A percentile compares a stretch with the other conserved stretches of the same genome.
These are phyloP conservation scores for Balearica regulorum DNA, from an alignment of 2,797 vertebrate genomes.

Conservation along the genomic window DNA sequence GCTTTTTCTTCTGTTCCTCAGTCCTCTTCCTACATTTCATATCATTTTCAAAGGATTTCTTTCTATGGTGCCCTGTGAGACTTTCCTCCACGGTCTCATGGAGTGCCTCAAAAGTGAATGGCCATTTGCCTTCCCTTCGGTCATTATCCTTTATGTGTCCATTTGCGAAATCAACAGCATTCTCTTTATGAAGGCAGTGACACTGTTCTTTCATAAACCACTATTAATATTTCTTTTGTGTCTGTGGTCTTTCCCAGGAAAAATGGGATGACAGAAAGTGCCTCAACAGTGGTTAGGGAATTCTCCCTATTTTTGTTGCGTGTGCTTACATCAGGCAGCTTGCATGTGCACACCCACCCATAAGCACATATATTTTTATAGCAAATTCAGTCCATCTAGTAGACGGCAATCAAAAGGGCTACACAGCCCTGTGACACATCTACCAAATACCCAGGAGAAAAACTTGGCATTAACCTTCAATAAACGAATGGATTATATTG, in stretches of 20 bases:
- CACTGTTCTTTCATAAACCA: constrained; percentile 14
- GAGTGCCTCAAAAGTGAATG: not conserved
- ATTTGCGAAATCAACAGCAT: constrained; percentile 23
- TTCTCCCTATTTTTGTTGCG: not conserved
- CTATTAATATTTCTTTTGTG: not conserved
- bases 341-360: not conserved
- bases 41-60: constrained; percentile 3
- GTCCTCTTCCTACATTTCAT: not conserved
- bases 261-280: not conserved
- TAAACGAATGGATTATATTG: constrained; percentile 63
- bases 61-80: constrained; percentile 3
- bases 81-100: not conserved
- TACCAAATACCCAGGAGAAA: constrained; percentile 52
- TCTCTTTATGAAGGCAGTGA: not conserved
- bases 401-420: constrained; percentile 37
- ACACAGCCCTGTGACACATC: not conserved
- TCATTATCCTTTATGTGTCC: not conserved
- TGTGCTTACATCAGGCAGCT: not conserved
- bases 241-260: not conserved
- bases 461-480: constrained; percentile 63
- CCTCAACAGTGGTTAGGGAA: not conserved
- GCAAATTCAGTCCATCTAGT: not conserved
- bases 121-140: not conserved
- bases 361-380: not conserved
- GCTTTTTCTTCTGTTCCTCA: not conserved